Conservation (phyloP, 2,113 vertebrate species). For the Phylloscopus trochilus region DNA sequence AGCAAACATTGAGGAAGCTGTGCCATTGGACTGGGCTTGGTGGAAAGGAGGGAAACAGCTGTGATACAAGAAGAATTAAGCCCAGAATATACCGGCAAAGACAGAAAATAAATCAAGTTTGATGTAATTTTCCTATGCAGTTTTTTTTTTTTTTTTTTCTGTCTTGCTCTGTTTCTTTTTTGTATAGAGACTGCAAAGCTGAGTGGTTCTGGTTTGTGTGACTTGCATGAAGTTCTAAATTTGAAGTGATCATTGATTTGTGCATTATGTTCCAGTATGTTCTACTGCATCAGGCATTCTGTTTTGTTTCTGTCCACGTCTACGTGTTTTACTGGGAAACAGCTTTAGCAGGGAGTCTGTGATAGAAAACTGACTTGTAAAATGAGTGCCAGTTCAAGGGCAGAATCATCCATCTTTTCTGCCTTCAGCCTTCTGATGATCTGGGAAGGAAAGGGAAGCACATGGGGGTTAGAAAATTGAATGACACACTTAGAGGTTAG, state of each 20-base stretch:
- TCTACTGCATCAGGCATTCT: neutral
- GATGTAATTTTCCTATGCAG: neutral
- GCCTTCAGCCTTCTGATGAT: neutral
- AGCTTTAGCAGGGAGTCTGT: neutral
- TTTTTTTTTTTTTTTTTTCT: neutral
- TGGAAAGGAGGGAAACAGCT: neutral
- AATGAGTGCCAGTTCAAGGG: neutral
- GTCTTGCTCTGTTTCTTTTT: constrained; percentile 3
- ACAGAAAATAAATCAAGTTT: constrained; percentile 27
- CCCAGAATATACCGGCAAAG: neutral
- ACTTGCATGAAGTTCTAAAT: constrained; percentile 24
- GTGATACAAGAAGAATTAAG: neutral
- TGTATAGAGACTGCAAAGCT: neutral
- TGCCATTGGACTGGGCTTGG: constrained; percentile 9
- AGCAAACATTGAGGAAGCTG: constrained; percentile 49
- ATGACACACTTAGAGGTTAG: neutral
- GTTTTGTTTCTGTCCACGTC: constrained; percentile 26
- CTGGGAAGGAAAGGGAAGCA: neutral
- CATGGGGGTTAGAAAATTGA: neutral
- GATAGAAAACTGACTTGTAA: constrained; percentile 18
- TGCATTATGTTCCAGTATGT: constrained; percentile 3
- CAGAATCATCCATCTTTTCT: neutral
- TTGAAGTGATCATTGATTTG: constrained; percentile 32
- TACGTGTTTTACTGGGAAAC: neutral
- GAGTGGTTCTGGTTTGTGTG: constrained; percentile 7